phyloP scores from a whole-genome alignment of 2,797 vertebrate species.

The Neopelma chrysocephalum region DNA sequence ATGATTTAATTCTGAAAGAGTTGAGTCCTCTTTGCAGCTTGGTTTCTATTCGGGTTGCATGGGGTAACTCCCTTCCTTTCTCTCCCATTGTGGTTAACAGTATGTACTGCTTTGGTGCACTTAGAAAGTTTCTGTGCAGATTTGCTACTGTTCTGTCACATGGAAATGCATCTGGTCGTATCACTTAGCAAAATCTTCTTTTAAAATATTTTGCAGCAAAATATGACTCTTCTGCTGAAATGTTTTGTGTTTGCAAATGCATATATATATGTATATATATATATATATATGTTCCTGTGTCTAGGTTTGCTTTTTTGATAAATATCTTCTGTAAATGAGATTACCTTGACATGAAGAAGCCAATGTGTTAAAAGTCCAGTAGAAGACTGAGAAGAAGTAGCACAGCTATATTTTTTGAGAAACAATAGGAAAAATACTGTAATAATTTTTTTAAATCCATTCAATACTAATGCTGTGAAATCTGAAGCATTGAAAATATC shows the following conservation, averaged over 20 bases:
- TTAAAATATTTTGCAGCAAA: not conserved
- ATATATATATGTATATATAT: not conserved
- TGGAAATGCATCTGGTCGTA: not conserved
- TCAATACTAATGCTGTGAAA: not conserved
- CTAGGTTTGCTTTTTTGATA: not conserved
- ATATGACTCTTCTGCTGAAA: not conserved
- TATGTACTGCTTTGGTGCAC: not conserved
- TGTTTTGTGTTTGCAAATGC: not conserved
- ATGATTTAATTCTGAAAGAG: not conserved
- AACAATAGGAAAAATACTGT: not conserved
- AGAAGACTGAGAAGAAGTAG: not conserved
- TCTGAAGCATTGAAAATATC: not conserved
- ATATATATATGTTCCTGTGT: not conserved
- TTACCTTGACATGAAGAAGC: not conserved
- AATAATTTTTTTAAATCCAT: not conserved
- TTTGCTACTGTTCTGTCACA: slow-evolving; percentile 21
- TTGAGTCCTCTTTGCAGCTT: not conserved
- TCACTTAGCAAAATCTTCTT: not conserved
- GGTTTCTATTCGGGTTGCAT: slow-evolving; percentile 43
- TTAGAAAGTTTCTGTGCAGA: not conserved
- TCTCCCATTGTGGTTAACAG: slow-evolving; percentile 56
- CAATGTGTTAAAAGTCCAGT: not conserved
- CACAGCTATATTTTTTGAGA: not conserved
- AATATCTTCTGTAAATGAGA: not conserved
- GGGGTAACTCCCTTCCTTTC: slow-evolving; percentile 69